Evolutionary conservation across 1,140 invertebrate genomes (phyloP).

Genomic region (Forficula auricularia): DNA sequence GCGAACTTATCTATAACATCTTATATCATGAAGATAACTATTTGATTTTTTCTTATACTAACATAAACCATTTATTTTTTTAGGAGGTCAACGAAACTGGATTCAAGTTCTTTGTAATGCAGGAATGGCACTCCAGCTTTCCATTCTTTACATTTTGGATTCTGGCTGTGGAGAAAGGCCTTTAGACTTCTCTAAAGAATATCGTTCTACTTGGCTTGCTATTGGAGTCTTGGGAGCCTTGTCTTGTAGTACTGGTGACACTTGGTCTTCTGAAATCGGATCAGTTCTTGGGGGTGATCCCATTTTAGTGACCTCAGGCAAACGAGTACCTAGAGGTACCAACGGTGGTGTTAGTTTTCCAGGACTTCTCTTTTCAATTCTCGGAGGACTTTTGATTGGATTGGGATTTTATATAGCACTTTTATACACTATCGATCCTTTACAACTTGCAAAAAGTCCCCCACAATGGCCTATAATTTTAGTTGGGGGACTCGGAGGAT

Average conservation of each 20-base stretch:
- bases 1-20: too few relatives aligned
- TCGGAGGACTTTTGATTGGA: slow-evolving; percentile 62
- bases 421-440: slow-evolving; percentile 40
- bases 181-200: slow-evolving; percentile 59
- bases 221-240: slow-evolving; percentile 59
- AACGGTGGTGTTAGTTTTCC: slow-evolving; percentile 62
- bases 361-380: slow-evolving; percentile 50
- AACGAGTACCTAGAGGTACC: slow-evolving; percentile 61
- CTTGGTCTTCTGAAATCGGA: slow-evolving; percentile 80
- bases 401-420: slow-evolving; percentile 49
- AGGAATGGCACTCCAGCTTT: slow-evolving; percentile 63
- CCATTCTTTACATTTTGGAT: slow-evolving; percentile 64
- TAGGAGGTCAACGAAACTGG: slow-evolving; percentile 75
- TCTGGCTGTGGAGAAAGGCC: slow-evolving; percentile 56
- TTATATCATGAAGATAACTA: too few relatives aligned
- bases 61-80: too few relatives aligned
- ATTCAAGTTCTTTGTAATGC: slow-evolving; percentile 80
- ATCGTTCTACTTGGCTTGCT: slow-evolving; percentile 62
- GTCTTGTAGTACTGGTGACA: slow-evolving; percentile 74
- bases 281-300: slow-evolving; percentile 55
- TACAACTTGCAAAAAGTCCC: slow-evolving; percentile 38
- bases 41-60: too few relatives aligned
- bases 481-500: slow-evolving; percentile 48
- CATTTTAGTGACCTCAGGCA: slow-evolving; percentile 54
- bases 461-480: slow-evolving; percentile 68